These are phyloP conservation scores for Xenopus borealis DNA, from an alignment of 2,113 vertebrate species.

Conservation along the genomic window DNA sequence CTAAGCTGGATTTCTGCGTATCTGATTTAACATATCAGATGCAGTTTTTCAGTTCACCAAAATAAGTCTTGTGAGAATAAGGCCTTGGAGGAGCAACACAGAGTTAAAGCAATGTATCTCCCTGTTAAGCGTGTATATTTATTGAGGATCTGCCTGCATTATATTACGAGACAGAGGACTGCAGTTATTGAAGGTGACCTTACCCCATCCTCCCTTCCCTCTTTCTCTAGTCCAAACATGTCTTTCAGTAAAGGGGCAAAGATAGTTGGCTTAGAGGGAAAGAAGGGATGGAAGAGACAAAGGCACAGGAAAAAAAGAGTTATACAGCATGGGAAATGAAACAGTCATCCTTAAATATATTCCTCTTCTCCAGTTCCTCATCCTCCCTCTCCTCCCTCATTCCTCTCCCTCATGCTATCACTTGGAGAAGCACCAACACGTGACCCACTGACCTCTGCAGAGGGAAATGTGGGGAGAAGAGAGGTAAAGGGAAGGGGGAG, in stretches of 20 bases:
- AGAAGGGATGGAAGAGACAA: background rate
- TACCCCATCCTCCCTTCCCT: background rate
- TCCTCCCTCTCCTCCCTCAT: background rate
- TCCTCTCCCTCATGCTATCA: conserved; percentile 1
- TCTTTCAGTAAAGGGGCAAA: background rate
- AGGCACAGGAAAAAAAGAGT: background rate
- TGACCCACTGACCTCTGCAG: conserved; percentile 13
- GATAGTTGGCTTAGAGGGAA: background rate
- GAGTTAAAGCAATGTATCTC: background rate
- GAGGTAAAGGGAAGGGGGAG: background rate
- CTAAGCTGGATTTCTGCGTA: too few species aligned
- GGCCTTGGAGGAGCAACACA: background rate
- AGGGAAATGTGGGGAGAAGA: background rate
- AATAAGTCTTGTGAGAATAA: too few species aligned
- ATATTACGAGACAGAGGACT: background rate
- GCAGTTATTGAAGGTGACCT: background rate
- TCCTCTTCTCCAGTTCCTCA: background rate
- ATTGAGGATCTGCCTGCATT: background rate
- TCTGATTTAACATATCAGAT: too few species aligned
- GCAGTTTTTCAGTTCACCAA: too few species aligned
- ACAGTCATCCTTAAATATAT: background rate
- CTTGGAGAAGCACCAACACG: conserved; percentile 13
- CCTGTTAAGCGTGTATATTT: background rate
- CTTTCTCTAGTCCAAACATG: background rate
- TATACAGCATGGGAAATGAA: background rate